Conservation (phyloP, 2,888 invertebrate species). For the Xiphydria camelus region DNA sequence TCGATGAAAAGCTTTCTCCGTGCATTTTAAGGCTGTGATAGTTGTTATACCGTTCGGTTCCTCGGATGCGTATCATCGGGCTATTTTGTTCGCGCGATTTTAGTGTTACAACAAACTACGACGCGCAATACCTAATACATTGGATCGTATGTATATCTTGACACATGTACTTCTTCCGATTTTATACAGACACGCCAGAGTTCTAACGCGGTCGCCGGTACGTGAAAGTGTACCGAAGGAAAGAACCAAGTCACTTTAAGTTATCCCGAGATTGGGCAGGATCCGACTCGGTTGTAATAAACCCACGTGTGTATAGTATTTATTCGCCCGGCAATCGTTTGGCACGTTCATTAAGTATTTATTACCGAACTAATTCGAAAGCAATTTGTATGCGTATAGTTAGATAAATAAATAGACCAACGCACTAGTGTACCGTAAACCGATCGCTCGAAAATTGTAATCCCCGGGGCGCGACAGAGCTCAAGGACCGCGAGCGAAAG, state of each 20-base stretch:
- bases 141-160: too few species aligned
- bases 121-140: too few species aligned
- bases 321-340: constrained; percentile 42
- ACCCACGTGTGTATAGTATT: constrained; percentile 46
- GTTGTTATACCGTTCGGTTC: too few species aligned
- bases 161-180: too few species aligned
- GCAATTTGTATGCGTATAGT: constrained; percentile 12
- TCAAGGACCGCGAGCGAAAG: not conserved
- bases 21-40: too few species aligned
- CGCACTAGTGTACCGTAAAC: not conserved
- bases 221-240: constrained; percentile 10
- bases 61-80: too few species aligned
- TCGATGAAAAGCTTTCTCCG: too few species aligned
- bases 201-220: too few species aligned
- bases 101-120: too few species aligned
- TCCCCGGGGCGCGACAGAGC: not conserved
- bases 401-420: not conserved
- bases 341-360: constrained; percentile 38
- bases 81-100: too few species aligned
- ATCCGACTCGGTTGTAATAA: constrained; percentile 38
- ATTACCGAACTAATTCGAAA: constrained; percentile 21
- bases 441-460: too few species aligned
- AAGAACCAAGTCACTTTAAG: constrained; percentile 15
- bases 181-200: too few species aligned
- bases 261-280: constrained; percentile 44